A percentile compares a stretch with the other conserved stretches of the same genome.
Conservation (phyloP, 2,888 invertebrate genomes). For the Deroplatys truncata region DNA sequence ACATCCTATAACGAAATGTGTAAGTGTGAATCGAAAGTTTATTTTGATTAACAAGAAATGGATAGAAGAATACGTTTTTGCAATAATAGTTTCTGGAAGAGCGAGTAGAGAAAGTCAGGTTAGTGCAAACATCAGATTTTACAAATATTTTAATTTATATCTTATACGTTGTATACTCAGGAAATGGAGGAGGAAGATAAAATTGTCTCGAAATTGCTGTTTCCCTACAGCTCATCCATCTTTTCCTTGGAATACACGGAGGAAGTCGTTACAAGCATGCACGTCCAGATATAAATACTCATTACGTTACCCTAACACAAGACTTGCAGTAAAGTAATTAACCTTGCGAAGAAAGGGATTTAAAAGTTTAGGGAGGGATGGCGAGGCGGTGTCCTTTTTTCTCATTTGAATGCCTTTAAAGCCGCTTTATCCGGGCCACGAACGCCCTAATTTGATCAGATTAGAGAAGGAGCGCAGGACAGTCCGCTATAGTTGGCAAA, state of each 20-base stretch:
- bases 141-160: neutral
- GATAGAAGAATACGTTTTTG: no score
- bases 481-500: neutral
- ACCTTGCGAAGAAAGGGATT: neutral
- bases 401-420: neutral
- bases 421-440: neutral
- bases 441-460: conserved; percentile 2
- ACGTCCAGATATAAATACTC: neutral
- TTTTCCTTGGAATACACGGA: neutral
- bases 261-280: neutral
- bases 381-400: neutral
- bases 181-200: neutral
- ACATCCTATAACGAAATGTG: no score
- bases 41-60: no score
- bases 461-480: neutral
- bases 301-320: neutral
- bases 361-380: neutral
- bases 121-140: neutral
- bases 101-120: no score
- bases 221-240: neutral
- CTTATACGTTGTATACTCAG: neutral
- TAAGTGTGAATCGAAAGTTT: no score
- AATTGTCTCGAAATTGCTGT: neutral
- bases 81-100: no score
- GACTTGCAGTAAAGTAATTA: neutral